Evolutionary conservation across 2,797 vertebrate genomes (phyloP).

Genomic region (Tinamus major): DNA sequence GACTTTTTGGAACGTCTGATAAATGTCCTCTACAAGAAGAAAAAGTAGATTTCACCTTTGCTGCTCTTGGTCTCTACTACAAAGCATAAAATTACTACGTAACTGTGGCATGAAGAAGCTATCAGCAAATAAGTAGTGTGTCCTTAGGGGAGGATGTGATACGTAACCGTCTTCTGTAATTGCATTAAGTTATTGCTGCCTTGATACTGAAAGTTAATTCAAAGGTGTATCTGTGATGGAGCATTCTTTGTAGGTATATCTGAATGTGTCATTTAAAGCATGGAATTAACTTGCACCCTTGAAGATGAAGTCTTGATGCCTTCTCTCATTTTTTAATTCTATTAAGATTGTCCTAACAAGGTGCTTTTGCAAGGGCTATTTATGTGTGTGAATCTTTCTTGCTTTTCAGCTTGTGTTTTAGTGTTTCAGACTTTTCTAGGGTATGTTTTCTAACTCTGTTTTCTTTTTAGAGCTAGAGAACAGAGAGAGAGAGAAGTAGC

Average conservation of each 20-base stretch:
- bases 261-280: neutral
- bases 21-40: neutral
- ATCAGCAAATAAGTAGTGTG: neutral
- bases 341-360: too few species aligned
- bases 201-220: neutral
- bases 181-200: neutral
- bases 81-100: neutral
- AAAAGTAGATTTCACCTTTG: neutral
- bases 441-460: neutral
- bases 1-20: neutral
- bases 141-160: neutral
- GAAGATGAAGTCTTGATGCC: neutral
- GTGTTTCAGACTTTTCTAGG: neutral
- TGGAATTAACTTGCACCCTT: neutral
- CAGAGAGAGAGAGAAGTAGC: slow-evolving; percentile 91
- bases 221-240: neutral
- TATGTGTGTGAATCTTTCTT: neutral
- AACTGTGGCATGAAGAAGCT: neutral
- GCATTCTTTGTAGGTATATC: neutral
- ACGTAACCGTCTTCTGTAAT: neutral
- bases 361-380: neutral
- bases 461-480: slow-evolving; percentile 86
- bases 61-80: neutral
- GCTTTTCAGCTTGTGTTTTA: neutral
- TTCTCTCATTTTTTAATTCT: neutral